Conservation (phyloP, 2,888 invertebrate genomes). For the Amphipyra tragopoginis region DNA sequence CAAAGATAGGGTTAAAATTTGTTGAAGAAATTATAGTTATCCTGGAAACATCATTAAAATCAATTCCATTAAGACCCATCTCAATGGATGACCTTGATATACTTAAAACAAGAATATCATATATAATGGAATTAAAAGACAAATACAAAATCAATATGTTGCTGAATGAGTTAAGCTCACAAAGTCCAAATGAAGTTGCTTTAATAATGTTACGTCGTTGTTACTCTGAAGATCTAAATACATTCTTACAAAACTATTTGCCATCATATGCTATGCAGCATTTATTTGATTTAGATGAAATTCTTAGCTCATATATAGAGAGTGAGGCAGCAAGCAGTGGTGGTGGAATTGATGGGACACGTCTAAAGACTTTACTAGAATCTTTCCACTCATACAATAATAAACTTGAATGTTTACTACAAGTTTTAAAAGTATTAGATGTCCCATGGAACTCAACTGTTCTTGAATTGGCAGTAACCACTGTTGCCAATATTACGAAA, state of each 20-base stretch:
- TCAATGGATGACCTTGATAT: conserved; percentile 84
- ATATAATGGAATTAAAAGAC: conserved; percentile 83
- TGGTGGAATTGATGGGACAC: conserved; percentile 79
- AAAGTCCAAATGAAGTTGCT: conserved; percentile 81
- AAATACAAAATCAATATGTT: conserved; percentile 86
- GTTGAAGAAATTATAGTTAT: conserved; percentile 79
- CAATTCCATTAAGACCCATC: conserved; percentile 78
- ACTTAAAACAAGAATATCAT: conserved; percentile 79
- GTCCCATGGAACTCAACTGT: conserved; percentile 83
- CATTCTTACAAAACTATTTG: conserved; percentile 81
- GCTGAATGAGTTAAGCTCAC: conserved; percentile 81
- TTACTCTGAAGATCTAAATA: conserved; percentile 84
- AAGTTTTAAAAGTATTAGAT: conserved; percentile 83
- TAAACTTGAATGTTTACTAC: conserved; percentile 81
- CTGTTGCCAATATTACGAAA: conserved; percentile 75
- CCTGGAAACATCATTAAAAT: conserved; percentile 78
- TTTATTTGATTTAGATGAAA: conserved; percentile 83
- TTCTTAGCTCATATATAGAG: conserved; percentile 80
- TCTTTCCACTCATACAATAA: conserved; percentile 77
- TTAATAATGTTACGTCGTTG: conserved; percentile 86
- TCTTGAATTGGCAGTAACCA: conserved; percentile 73
- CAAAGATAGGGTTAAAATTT: conserved; percentile 86
- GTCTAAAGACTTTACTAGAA: conserved; percentile 78
- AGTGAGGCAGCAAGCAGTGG: conserved; percentile 82
- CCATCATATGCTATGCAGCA: conserved; percentile 80